Evolutionary conservation across 2,113 vertebrate species (phyloP).

Genomic region (Phaethornis superciliosus): DNA sequence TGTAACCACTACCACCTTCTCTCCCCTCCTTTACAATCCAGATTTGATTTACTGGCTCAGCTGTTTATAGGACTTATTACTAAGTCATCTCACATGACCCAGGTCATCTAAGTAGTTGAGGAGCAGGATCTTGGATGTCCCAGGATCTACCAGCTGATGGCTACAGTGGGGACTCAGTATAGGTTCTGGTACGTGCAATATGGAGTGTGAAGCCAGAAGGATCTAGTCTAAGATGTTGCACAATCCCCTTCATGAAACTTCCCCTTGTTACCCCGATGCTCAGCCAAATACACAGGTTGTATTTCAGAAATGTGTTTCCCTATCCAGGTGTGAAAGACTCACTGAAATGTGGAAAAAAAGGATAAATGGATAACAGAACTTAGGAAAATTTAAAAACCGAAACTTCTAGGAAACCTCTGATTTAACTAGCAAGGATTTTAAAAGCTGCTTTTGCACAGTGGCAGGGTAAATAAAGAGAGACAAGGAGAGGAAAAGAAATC

Average conservation of each 20-base stretch:
- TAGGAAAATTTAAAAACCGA: accelerated
- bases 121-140: not conserved
- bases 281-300: not conserved
- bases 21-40: not conserved
- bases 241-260: not conserved
- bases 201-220: not conserved
- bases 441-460: not conserved
- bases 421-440: not conserved
- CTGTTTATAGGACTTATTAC: not conserved
- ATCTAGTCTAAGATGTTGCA: not conserved
- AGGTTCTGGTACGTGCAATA: not conserved
- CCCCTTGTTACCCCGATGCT: not conserved
- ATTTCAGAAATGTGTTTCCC: not conserved
- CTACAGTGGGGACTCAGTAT: accelerated
- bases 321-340: not conserved
- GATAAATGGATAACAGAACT: not conserved
- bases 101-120: not conserved
- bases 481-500: not conserved
- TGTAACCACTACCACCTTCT: not conserved
- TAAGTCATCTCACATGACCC: not conserved
- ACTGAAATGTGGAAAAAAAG: not conserved
- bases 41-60: not conserved
- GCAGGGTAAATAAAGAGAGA: not conserved
- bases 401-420: not conserved
- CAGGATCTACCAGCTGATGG: not conserved